Evolutionary conservation across 2,113 vertebrate genomes (phyloP).

Genomic region (Campylomormyrus tamandua): DNA sequence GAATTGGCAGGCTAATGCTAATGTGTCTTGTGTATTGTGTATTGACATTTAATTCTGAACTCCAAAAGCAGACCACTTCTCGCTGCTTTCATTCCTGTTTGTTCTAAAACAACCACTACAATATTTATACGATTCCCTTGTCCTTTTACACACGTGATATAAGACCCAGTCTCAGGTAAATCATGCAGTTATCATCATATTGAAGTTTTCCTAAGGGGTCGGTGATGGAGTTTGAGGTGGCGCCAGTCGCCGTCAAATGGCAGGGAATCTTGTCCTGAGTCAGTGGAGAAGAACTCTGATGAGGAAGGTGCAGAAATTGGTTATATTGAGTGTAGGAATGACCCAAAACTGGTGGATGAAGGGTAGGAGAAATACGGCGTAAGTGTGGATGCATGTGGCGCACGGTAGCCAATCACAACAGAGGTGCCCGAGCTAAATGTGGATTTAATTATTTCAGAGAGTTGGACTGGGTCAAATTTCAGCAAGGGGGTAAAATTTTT

Average conservation of each 20-base stretch:
- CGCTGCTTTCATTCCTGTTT: not conserved
- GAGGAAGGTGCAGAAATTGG: not conserved
- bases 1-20: constrained; percentile 11
- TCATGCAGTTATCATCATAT: not conserved
- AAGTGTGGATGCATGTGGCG: not conserved
- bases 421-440: not conserved
- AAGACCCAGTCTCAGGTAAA: not conserved
- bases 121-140: not conserved
- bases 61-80: constrained; percentile 1
- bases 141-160: not conserved
- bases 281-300: not conserved
- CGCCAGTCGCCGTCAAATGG: not conserved
- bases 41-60: constrained; percentile 1
- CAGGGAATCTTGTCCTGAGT: not conserved
- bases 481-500: not conserved
- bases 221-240: not conserved
- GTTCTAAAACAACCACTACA: not conserved
- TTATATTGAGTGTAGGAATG: not conserved
- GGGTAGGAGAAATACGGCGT: not conserved
- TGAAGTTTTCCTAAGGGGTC: not conserved
- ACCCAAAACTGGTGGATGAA: not conserved
- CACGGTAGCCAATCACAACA: not conserved
- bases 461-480: not conserved
- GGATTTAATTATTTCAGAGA: not conserved
- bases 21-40: not conserved